Percentiles rank a stretch among this genome's conserved stretches.
Conservation (phyloP, 2,113 vertebrate genomes). For the Bostrychus sinensis region DNA sequence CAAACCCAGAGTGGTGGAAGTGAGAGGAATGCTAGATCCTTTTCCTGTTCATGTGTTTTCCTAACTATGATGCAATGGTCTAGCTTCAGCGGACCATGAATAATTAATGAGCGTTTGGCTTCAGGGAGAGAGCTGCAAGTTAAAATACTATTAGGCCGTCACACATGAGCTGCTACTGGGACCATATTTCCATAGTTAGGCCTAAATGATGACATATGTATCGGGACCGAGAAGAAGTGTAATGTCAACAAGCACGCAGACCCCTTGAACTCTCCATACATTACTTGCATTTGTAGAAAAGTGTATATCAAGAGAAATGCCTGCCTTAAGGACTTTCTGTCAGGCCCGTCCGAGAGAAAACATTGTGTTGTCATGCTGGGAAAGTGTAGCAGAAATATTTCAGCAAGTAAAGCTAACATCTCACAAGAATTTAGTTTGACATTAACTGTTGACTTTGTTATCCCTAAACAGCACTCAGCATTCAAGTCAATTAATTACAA, state of each 20-base stretch:
- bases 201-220: not conserved
- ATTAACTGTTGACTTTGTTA: not conserved
- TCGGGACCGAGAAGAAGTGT: not conserved
- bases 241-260: not conserved
- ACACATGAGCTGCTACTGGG: slow-evolving; percentile 5
- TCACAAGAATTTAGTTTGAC: not conserved
- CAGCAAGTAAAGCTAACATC: not conserved
- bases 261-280: no score
- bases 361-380: not conserved
- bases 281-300: not conserved
- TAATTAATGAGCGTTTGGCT: slow-evolving; percentile 18
- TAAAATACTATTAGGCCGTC: not conserved
- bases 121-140: not conserved
- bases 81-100: slow-evolving; percentile 21
- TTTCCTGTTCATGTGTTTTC: slow-evolving; percentile 31
- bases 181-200: not conserved
- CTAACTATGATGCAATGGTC: slow-evolving; percentile 24
- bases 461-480: not conserved
- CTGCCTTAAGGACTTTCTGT: not conserved
- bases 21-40: slow-evolving; percentile 9
- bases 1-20: slow-evolving; percentile 11
- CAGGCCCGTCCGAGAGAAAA: not conserved
- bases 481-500: no score
- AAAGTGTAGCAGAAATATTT: not conserved
- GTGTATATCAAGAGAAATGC: not conserved